Base-by-base conservation (phyloP, 2,113 vertebrate genomes). In the Pterophyllum scalare region DNA sequence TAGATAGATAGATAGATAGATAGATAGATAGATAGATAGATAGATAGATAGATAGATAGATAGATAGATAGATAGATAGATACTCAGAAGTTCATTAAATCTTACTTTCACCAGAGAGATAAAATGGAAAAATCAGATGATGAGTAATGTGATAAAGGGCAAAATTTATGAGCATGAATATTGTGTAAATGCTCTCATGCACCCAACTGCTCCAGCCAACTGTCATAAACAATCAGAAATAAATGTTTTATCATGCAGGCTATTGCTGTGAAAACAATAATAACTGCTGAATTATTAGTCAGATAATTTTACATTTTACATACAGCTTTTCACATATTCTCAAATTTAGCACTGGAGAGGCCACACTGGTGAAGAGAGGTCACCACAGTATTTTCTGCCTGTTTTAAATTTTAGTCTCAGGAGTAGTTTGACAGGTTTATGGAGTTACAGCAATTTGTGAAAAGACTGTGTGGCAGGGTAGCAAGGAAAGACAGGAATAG, bases 1-100 rank as follows among this genome's bases (percentile, higher is more conserved):
- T 79, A 64, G 79, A 89, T 75, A 75, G 75, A 78, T 64, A 80
- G 75, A 83, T 20, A 72, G 80, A 86, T 22, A 79, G 57, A 46
- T 46, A 46, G 43, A 46, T 46, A 43, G 40, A 43, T 43, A 43
- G 40, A 43, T 43, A 43, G 40, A 40, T 40, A 40, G 38, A 58
- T 58, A 58, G 56, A 57, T 13, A 57, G 56, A 58, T 58, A 7
- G 56, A 33, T 33, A 33, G 33, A 28, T 28, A 28, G 28, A 28
- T 28, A 28, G 28, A 28, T 28, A 28, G 26, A 28, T 28, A 28
- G 26, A 28, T 28, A 28, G 26, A 28, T 12, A 35, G 35, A 9
- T 38, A 38, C 40, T 40, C 40, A 40, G 11, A 40, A 12, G 13
- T 40, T 11, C 3, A 59, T 59, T 43, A 7, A 24, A 24, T 43